phyloP scores from a whole-genome alignment of 2,888 invertebrate species.

The Patella pellucida region DNA sequence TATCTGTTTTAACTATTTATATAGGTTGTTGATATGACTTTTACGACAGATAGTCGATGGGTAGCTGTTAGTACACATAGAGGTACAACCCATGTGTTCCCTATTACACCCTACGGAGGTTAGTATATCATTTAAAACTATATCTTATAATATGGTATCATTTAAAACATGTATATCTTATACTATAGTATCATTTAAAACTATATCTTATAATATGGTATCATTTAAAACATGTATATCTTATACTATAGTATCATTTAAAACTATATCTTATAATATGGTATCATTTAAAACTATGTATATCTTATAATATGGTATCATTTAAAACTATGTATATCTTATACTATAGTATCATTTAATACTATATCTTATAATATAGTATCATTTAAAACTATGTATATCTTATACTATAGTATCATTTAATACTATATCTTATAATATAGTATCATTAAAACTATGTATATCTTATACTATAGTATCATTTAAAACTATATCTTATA shows the following conservation, averaged over 20 bases:
- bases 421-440: too few species aligned
- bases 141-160: too few species aligned
- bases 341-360: background rate
- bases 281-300: too few species aligned
- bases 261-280: background rate
- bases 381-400: background rate
- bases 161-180: background rate
- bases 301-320: too few species aligned
- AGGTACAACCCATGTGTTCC: constrained; percentile 98
- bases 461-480: background rate
- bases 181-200: background rate
- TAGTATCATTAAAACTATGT: background rate
- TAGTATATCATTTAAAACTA: constrained; percentile 30
- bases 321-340: background rate
- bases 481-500: too few species aligned
- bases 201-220: too few species aligned
- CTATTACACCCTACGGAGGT: constrained; percentile 94
- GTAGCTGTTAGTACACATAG: constrained; percentile 94
- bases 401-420: too few species aligned
- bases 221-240: background rate
- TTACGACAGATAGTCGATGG: constrained; percentile 94
- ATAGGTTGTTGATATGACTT: constrained; percentile 85
- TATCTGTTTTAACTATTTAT: constrained; percentile 18
- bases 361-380: too few species aligned
- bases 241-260: background rate